A percentile compares a stretch with the other conserved stretches of the same genome.
These are phyloP conservation scores for Tanytarsus gracilentus DNA, from an alignment of 2,888 invertebrate species.

Conservation along the genomic window DNA sequence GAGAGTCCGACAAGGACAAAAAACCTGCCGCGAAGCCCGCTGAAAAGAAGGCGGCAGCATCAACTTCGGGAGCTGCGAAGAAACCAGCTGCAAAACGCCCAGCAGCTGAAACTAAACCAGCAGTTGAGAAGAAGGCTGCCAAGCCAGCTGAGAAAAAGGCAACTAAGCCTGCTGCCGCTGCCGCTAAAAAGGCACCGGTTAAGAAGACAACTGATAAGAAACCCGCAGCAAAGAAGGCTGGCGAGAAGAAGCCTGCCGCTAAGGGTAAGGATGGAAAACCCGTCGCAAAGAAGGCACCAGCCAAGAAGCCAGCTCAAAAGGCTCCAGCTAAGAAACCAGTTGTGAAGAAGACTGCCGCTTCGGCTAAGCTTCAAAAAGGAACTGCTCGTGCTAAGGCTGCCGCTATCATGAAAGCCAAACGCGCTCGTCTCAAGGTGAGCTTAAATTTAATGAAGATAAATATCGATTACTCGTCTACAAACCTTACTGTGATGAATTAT, in stretches of 20 bases:
- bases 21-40: constrained; percentile 35
- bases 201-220: constrained; percentile 43
- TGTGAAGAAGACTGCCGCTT: constrained; percentile 48
- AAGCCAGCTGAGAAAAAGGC: constrained; percentile 38
- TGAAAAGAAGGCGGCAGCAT: constrained; percentile 38
- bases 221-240: constrained; percentile 39
- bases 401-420: constrained; percentile 65
- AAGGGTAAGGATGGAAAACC: constrained; percentile 51
- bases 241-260: constrained; percentile 43
- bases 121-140: constrained; percentile 40
- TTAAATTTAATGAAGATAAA: constrained; percentile 30
- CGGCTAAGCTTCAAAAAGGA: constrained; percentile 48
- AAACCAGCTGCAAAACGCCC: constrained; percentile 32
- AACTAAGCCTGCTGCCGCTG: too few relatives aligned
- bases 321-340: constrained; percentile 35
- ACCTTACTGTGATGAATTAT: constrained; percentile 43
- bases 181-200: constrained; percentile 44
- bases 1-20: constrained; percentile 31
- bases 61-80: constrained; percentile 35
- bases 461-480: too few relatives aligned
- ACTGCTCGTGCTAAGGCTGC: constrained; percentile 49
- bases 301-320: constrained; percentile 36
- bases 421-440: constrained; percentile 72
- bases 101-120: constrained; percentile 40
- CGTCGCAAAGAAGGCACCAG: constrained; percentile 31